Percentiles rank a stretch among this genome's conserved stretches.
phyloP scores from a whole-genome alignment of 2,888 invertebrate genomes.

The Diaperis boleti region DNA sequence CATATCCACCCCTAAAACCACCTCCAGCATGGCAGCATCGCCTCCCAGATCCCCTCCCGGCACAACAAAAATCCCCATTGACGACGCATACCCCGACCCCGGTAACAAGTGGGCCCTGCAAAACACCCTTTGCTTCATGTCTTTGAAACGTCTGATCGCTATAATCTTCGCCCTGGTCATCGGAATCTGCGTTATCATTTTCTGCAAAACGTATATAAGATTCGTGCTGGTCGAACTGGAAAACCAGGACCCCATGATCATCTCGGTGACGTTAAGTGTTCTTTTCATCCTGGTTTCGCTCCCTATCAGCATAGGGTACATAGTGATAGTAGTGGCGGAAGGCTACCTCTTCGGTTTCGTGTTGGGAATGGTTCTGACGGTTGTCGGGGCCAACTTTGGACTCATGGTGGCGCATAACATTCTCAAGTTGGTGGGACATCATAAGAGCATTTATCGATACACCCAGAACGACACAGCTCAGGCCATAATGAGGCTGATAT shows the following conservation, averaged over 20 bases:
- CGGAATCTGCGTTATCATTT: conserved; percentile 72
- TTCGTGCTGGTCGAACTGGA: conserved; percentile 85
- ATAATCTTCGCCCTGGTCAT: conserved; percentile 54
- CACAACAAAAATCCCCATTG: not conserved
- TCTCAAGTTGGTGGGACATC: conserved; percentile 76
- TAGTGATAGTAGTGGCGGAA: conserved; percentile 86
- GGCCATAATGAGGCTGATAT: conserved; percentile 86
- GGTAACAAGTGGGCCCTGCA: not conserved
- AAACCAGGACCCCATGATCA: conserved; percentile 80
- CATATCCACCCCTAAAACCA: no score
- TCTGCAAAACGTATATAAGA: conserved; percentile 83
- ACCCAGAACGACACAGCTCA: conserved; percentile 82
- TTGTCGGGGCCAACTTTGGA: conserved; percentile 84
- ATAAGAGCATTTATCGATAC: conserved; percentile 72
- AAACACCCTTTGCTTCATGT: conserved; percentile 34
- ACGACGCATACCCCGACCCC: not conserved
- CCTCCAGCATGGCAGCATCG: no score
- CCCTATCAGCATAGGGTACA: conserved; percentile 89
- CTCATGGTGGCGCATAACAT: conserved; percentile 83
- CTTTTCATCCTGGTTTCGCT: conserved; percentile 88
- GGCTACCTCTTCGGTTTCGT: conserved; percentile 89
- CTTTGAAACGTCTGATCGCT: conserved; percentile 44
- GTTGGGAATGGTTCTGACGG: conserved; percentile 81
- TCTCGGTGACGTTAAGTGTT: conserved; percentile 80
- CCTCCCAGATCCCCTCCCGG: not conserved